These are phyloP conservation scores for Takifugu ocellatus DNA, from an alignment of 2,797 vertebrate genomes.

Conservation along the genomic window DNA sequence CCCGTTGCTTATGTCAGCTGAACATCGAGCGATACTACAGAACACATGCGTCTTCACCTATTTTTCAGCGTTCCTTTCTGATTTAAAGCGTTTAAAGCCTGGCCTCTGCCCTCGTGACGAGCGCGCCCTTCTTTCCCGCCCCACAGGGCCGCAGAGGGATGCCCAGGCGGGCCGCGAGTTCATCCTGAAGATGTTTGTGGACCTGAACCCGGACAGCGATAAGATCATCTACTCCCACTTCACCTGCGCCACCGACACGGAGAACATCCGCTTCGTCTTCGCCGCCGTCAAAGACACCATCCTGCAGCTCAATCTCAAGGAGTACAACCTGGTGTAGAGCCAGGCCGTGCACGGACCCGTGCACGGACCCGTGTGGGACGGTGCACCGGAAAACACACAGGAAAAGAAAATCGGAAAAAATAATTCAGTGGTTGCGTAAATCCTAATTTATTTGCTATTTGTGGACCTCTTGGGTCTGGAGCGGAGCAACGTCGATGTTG, in stretches of 20 bases:
- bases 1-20: no score
- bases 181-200: slow-evolving; percentile 97
- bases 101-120: neutral
- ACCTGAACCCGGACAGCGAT: slow-evolving; percentile 96
- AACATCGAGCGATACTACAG: no score
- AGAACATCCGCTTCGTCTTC: slow-evolving; percentile 97
- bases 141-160: slow-evolving; percentile 87
- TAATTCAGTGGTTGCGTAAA: slow-evolving; percentile 77
- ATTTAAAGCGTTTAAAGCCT: neutral
- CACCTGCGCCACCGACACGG: slow-evolving; percentile 95
- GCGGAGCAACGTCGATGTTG: slow-evolving; percentile 83
- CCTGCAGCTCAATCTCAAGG: slow-evolving; percentile 94
- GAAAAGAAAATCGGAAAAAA: slow-evolving; percentile 38
- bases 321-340: slow-evolving; percentile 91
- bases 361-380: slow-evolving; percentile 78
- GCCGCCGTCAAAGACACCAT: slow-evolving; percentile 97
- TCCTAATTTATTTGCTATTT: slow-evolving; percentile 93
- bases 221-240: slow-evolving; percentile 99
- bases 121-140: neutral
- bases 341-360: slow-evolving; percentile 63
- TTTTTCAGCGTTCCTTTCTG: no score
- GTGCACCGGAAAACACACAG: slow-evolving; percentile 27
- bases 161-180: slow-evolving; percentile 92
- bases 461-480: slow-evolving; percentile 80
- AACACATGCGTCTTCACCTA: no score